Evolutionary conservation across 2,797 vertebrate species (phyloP), one percentile per base, ranked within the genome.

Genomic region (Rhabdophis nuchalis): DNA sequence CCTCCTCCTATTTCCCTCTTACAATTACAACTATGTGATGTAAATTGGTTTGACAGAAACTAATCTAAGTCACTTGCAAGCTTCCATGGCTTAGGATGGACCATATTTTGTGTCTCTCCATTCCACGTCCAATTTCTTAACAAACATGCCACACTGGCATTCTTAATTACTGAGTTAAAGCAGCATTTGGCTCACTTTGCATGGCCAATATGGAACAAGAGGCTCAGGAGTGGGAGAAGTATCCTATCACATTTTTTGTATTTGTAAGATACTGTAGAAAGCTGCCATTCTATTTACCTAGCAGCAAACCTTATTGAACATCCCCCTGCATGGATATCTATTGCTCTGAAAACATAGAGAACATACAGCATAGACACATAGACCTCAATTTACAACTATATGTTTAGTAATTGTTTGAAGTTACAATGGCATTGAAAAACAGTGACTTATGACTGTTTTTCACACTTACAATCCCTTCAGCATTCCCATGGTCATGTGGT

Each of bases 171-270:
- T 52, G 87, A 25, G 77, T 18, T 60, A 72, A 61, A n/a, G 61
- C 53, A 94, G 68, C 85, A 20, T 0, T 1, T 0, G 0, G 91
- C 20, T 50, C 1, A 0, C 27, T 86, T 32, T 1, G 27, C 52
- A 92, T 91, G 46, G 52, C 8, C 58, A 86, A 7, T 20, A 93
- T 57, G 61, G 58, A 90, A 88, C 16, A 92, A 46, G 91, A 86
- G 1, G 46, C 46, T 27, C 29, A 41, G 50, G 52, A 53, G 13
- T 53, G 9, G 9, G 64, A 6, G 5, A 77, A 72, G 20, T 89
- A 52, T 56, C 27, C 16, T 14, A 85, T 46, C 50, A 57, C 23
- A 36, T 27, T 46, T 46, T 58, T 23, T n/a, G 9, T 29, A 86
- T 53, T 86, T 86, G 50, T 82, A 25, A 82, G 8, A 46, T 82